Evolutionary conservation across 2,113 vertebrate genomes (phyloP).

Genomic region (Oryzias woworae): DNA sequence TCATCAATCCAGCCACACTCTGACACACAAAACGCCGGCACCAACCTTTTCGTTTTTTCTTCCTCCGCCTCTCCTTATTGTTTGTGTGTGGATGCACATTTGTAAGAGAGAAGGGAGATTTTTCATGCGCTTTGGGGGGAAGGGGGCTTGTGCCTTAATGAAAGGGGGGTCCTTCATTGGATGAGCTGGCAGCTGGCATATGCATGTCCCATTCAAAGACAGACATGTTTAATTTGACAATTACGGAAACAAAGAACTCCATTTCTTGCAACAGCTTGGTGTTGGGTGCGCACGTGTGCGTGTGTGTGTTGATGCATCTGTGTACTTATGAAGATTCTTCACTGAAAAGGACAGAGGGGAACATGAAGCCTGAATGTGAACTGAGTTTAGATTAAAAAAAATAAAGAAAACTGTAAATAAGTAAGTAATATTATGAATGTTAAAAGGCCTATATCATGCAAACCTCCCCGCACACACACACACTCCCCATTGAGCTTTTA

Average conservation of each 20-base stretch:
- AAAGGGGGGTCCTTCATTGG: constrained; percentile 28
- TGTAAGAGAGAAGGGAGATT: constrained; percentile 14
- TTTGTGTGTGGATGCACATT: constrained; percentile 8
- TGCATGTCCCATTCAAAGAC: constrained; percentile 57
- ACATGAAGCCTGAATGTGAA: constrained; percentile 13
- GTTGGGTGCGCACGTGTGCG: constrained; percentile 11
- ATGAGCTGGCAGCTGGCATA: constrained; percentile 62
- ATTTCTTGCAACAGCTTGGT: constrained; percentile 49
- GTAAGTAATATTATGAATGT: constrained; percentile 9
- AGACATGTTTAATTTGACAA: constrained; percentile 69
- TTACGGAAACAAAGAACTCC: constrained; percentile 68
- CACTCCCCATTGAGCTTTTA: too few relatives aligned
- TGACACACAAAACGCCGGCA: constrained; percentile 59
- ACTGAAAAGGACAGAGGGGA: constrained; percentile 23
- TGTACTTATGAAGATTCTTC: constrained; percentile 14
- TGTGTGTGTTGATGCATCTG: constrained; percentile 5
- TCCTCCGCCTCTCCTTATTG: constrained; percentile 14
- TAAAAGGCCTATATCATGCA: neutral
- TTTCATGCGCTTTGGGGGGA: constrained; percentile 30
- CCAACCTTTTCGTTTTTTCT: constrained; percentile 25
- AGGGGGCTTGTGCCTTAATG: constrained; percentile 29
- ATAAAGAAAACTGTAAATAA: constrained; percentile 15
- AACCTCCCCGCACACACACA: too few relatives aligned
- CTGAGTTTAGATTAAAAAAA: constrained; percentile 43
- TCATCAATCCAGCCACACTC: constrained; percentile 51